A percentile compares a stretch with the other conserved stretches of the same genome.
These are phyloP conservation scores for Limenitis camilla DNA, from an alignment of 2,888 invertebrate species.

Conservation along the genomic window DNA sequence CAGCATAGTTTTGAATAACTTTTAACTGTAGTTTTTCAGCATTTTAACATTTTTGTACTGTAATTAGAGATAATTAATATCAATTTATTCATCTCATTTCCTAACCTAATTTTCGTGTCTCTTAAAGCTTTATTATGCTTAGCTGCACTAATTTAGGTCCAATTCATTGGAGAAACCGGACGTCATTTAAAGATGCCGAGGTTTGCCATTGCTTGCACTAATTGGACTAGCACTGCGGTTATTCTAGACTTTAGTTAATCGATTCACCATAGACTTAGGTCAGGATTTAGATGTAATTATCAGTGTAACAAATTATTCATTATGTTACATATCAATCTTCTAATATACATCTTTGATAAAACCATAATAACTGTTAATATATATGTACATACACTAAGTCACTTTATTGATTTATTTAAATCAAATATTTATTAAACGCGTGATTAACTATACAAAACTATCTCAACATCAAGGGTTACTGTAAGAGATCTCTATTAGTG, in stretches of 20 bases:
- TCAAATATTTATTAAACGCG: too few species aligned
- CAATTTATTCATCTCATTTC: background rate
- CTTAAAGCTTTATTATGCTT: slow-evolving; percentile 4
- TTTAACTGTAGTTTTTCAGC: too few species aligned
- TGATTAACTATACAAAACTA: too few species aligned
- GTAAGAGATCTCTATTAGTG: too few species aligned
- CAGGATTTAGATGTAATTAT: background rate
- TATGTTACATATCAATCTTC: background rate
- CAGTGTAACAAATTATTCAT: background rate
- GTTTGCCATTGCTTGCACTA: slow-evolving; percentile 10
- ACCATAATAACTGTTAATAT: too few species aligned
- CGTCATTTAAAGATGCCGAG: slow-evolving; percentile 16
- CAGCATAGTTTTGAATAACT: too few species aligned
- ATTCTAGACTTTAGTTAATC: slow-evolving; percentile 9
- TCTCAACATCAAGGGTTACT: too few species aligned
- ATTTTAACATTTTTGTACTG: background rate
- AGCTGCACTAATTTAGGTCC: slow-evolving; percentile 16
- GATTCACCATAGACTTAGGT: background rate
- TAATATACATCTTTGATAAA: too few species aligned
- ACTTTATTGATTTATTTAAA: too few species aligned
- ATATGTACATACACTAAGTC: too few species aligned
- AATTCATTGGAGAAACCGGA: slow-evolving; percentile 18
- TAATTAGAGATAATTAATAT: slow-evolving; percentile 22
- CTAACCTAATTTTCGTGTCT: background rate
- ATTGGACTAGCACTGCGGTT: slow-evolving; percentile 14